Conservation (phyloP, 2,113 vertebrate species). For the Istiophorus platypterus region DNA sequence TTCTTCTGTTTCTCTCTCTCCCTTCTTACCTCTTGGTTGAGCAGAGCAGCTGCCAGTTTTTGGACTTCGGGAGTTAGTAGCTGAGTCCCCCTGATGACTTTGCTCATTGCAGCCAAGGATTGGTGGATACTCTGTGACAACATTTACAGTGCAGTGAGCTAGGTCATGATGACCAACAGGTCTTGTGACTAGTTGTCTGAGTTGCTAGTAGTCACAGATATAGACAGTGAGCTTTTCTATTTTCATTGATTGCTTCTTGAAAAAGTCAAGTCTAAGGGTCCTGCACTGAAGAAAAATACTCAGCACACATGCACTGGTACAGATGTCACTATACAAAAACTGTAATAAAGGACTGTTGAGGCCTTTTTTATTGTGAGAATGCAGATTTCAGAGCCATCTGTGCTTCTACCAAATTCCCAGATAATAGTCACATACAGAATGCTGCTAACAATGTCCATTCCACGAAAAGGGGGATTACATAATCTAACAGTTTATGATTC, state of each 20-base stretch:
- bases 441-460: neutral
- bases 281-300: neutral
- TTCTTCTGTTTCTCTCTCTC: neutral
- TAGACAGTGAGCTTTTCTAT: neutral
- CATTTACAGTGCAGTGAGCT: slow-evolving; percentile 9
- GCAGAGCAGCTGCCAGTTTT: slow-evolving; percentile 90
- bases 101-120: slow-evolving; percentile 95
- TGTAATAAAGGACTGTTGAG: neutral
- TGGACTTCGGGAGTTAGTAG: slow-evolving; percentile 92
- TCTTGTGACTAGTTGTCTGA: neutral
- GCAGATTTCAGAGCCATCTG: neutral
- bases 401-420: neutral
- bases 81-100: slow-evolving; percentile 95
- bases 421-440: neutral
- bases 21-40: slow-evolving; percentile 94
- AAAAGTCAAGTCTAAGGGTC: neutral
- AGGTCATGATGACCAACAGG: neutral
- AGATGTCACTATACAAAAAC: neutral
- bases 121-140: slow-evolving; percentile 89
- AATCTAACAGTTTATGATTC: neutral
- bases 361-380: neutral
- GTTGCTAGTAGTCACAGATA: neutral
- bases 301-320: neutral
- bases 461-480: neutral
- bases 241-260: neutral